Base-by-base conservation (phyloP, 1,140 invertebrate genomes). In the Rhagoletis zephyria region DNA sequence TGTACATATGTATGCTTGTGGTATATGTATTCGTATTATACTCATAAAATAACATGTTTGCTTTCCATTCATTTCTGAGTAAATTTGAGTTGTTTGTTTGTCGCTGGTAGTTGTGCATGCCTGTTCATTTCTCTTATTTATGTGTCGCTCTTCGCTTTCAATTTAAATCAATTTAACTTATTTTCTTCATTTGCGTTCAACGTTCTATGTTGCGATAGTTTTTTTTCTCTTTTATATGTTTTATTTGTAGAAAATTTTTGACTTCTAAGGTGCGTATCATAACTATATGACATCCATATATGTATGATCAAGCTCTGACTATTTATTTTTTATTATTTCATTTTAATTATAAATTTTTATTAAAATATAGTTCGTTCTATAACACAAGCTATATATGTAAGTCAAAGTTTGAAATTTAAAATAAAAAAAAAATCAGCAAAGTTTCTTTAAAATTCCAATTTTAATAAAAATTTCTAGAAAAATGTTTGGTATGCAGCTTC, bases 161-260 rank as follows among this genome's bases (percentile, higher is more conserved):
- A 87, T 87, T 87, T 87, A 87, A 87, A 87, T 74, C 86, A 87
- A 87, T 87, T 87, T 87, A 87, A 87, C 86, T 70, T 87, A 64
- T 64, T 64, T 86, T 65, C 85, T 45, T 45, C 12, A 51, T 63
- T 61, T 85, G 16, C 48, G 9, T 74, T n/a, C 67, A 74, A 74
- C 67, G 40, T 48, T 45, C 67, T 14, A 45, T 74, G 40, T 42
- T 30, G 19, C 48, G 7, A 16, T 85, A 19, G 19, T 12, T 19
- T 85, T 19, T 60, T 12, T 85, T 85, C n/a, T 59, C 30, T 59
- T 85, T 60, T 14, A n/a, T 59, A 59, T n/a, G 51, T 85, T 51
- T 51, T 51, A 6, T 74, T 74, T 77, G 51, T 85, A 10, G 40
- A 85, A 85, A 85, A 85, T 60, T 85, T 19, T 85, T 85, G 81